Evolutionary conservation across 2,797 vertebrate species (phyloP), one percentile per base, ranked within the genome.

Genomic region (Diplodus sargus): DNA sequence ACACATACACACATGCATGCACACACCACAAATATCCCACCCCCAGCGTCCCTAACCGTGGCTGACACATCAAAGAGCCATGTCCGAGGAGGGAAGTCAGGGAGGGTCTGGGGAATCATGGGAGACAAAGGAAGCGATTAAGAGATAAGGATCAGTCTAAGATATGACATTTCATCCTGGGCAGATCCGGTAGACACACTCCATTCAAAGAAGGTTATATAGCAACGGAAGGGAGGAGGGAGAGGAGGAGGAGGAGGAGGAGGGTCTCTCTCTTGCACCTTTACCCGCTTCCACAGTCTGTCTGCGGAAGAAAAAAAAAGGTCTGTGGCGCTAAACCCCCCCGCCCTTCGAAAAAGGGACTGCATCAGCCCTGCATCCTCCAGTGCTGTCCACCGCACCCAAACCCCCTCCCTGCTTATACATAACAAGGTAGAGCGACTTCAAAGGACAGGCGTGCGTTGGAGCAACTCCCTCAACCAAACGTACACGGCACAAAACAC

Each of bases 111-210:
- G 95, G 95, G 96, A 97, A 95, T 96, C 95, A 90, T 92, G 88
- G 96, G 96, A 97, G 93, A 98, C 97, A 98, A 98, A 98, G 96
- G 95, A 96, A 97, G 97, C 94, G 95, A 97, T 98, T 97, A 96
- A 96, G 95, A 97, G 97, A 98, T 98, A 97, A 98, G 95, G 93
- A 97, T 98, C 96, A 94, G 95, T 94, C 96, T 93, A 94, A 95
- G 95, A 98, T 97, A 97, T 96, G 97, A 97, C 97, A 98, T 98
- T 97, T 98, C 97, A 98, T 97, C 97, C 96, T 94, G 91, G 96
- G 94, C 95, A 95, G 96, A 97, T 96, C 96, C 94, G 90, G 95
- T 92, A 95, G 95, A 97, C 95, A 96, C 95, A 95, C 96, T 97
- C 96, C 96, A 95, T 96, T 95, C 95, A 96, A 94, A 93, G 76